phyloP scores from a whole-genome alignment of 1,140 invertebrate genomes.

The Ceratina australensis region DNA sequence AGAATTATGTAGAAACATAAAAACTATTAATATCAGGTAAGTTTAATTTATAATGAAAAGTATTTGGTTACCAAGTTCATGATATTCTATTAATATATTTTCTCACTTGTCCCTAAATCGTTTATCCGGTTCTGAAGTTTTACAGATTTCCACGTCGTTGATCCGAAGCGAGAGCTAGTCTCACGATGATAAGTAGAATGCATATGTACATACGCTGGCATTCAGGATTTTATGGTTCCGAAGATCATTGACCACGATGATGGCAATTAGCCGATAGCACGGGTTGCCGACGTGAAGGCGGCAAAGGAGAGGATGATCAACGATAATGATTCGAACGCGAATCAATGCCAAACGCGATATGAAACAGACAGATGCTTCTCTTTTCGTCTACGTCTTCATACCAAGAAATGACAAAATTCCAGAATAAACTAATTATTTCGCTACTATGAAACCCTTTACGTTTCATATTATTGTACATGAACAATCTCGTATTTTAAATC shows the following conservation, averaged over 20 bases:
- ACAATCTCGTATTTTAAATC: no score
- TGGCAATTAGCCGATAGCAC: constrained; percentile 70
- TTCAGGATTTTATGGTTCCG: constrained; percentile 55
- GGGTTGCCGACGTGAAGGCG: constrained; percentile 21
- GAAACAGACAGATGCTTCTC: background rate
- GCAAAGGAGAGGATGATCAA: constrained; percentile 62
- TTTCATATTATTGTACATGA: no score
- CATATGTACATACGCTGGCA: constrained; percentile 29
- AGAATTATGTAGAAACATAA: no score
- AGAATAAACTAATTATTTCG: no score
- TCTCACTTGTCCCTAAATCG: background rate
- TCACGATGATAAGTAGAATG: constrained; percentile 28
- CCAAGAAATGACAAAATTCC: no score
- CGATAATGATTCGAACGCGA: constrained; percentile 72
- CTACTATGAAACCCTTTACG: no score
- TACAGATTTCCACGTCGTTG: background rate
- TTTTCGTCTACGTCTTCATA: no score
- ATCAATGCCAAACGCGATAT: constrained; percentile 54
- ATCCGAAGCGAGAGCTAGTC: constrained; percentile 1
- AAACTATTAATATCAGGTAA: no score
- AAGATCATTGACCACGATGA: constrained; percentile 54
- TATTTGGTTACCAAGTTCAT: no score
- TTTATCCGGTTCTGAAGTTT: background rate
- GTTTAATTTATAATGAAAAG: no score
- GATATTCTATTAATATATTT: no score